Base-by-base conservation (phyloP, 2,797 vertebrate genomes). In the Valencia hispanica region DNA sequence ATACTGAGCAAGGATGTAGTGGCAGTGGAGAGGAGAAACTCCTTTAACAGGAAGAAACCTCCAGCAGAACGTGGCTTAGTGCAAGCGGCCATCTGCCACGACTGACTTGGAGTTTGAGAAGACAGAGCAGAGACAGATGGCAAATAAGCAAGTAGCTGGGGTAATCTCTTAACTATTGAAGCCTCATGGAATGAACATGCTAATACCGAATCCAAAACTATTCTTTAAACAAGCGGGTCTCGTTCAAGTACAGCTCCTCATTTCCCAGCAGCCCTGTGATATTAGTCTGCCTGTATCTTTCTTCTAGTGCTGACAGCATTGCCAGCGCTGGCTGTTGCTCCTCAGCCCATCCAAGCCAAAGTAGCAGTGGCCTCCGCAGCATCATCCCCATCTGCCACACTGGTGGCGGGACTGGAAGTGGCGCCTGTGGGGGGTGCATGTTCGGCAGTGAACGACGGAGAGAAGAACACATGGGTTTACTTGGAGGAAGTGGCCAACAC, bases 401-500 rank as follows among this genome's bases (percentile, higher is more conserved):
- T 93, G 73, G 76, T 92, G 59, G 77, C 90, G 11, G 78, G 85
- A 4, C 79, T 94, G 77, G 92, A 94, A 47, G 82, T 82, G 79
- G 83, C 66, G 17, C 65, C 86, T 0, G 73, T 79, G 0, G 86
- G 72, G 1, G 97, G 2, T 87, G 91, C 0, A 61, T 93, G 0
- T 80, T 94, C 88, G 47, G 92, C 57, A 84, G 88, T 0, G 92
- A 94, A 53, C 80, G 98, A 91, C 90, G 96, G 80, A 75, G 95
- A 86, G 89, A 96, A 0, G 96, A 98, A 80, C 96, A 96, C 93
- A 70, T 99, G 98, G 98, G 84, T 97, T 4, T 97, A 97, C 93
- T 91, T 99, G 89, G 98, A 99, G 72, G 98, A 99, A 90, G 94
- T 96, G 89, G 97, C 97, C 78, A 97, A 97, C 84, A 98, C 96